A percentile compares a stretch with the other conserved stretches of the same genome.
Conservation (phyloP, 2,797 vertebrate genomes). For the Hydrophis major region DNA sequence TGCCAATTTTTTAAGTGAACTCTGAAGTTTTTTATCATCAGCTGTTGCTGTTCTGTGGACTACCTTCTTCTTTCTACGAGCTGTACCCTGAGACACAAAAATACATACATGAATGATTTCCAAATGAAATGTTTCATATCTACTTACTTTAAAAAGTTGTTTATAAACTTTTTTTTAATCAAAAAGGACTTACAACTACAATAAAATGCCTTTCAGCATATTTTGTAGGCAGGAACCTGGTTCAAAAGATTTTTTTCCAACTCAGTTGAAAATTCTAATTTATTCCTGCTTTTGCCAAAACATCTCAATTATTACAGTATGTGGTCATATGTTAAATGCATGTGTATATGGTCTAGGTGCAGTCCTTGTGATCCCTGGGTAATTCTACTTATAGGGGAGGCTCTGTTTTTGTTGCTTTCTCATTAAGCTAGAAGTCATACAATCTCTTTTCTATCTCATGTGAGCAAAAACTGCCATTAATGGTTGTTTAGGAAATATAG, state of each 20-base stretch:
- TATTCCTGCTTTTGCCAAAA: not conserved
- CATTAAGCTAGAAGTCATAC: not conserved
- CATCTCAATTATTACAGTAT: not conserved
- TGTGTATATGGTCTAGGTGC: not conserved
- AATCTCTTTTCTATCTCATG: not conserved
- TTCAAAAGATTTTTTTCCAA: not conserved
- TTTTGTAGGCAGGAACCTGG: not conserved
- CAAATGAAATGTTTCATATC: not conserved
- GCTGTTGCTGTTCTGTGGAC: slow-evolving; percentile 97
- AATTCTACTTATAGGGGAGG: not conserved
- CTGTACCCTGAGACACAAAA: slow-evolving; percentile 82
- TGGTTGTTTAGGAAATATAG: not conserved
- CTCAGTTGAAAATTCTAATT: not conserved
- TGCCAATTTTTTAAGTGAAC: slow-evolving; percentile 95
- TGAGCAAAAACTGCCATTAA: not conserved
- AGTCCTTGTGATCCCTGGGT: not conserved
- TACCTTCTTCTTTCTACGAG: slow-evolving; percentile 99
- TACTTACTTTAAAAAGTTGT: not conserved
- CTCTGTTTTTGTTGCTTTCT: not conserved
- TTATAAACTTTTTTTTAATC: not conserved
- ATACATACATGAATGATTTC: slow-evolving; percentile 14
- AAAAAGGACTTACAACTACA: not conserved
- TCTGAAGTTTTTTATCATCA: slow-evolving; percentile 98
- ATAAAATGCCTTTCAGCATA: not conserved
- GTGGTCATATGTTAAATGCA: not conserved